Evolutionary conservation across 2,797 vertebrate species (phyloP).

Genomic region (Argentina silus): DNA sequence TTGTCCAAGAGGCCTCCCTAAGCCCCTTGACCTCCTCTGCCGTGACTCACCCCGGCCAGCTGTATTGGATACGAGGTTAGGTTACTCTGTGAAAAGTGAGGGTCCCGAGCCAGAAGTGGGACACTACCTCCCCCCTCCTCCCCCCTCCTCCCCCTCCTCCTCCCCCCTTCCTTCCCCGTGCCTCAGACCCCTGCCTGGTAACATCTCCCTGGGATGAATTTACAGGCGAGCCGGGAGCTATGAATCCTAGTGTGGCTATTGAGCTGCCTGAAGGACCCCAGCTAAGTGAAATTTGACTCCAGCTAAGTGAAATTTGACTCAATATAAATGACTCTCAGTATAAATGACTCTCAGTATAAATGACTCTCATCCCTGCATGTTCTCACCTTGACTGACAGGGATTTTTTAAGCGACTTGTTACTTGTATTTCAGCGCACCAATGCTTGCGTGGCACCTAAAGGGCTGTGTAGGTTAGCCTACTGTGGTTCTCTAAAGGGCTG

Average conservation of each 20-base stretch:
- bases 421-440: background rate
- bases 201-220: conserved; percentile 48
- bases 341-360: no score
- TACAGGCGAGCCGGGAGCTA: conserved; percentile 50
- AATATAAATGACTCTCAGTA: no score
- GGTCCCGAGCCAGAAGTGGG: background rate
- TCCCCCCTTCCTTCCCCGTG: conserved; percentile 1
- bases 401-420: conserved; percentile 29
- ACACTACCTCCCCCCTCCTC: background rate
- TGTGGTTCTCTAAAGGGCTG: background rate
- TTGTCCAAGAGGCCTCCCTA: background rate
- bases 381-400: conserved; percentile 48
- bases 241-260: conserved; percentile 51
- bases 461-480: no score
- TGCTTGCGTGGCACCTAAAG: background rate
- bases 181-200: conserved; percentile 47
- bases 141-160: background rate
- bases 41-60: background rate
- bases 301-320: conserved; percentile 37
- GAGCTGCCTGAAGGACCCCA: conserved; percentile 60
- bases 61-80: background rate
- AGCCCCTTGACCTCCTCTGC: background rate
- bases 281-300: conserved; percentile 64
- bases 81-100: background rate
- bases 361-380: no score